phyloP scores from a whole-genome alignment of 2,113 vertebrate genomes.

The Ictalurus punctatus region DNA sequence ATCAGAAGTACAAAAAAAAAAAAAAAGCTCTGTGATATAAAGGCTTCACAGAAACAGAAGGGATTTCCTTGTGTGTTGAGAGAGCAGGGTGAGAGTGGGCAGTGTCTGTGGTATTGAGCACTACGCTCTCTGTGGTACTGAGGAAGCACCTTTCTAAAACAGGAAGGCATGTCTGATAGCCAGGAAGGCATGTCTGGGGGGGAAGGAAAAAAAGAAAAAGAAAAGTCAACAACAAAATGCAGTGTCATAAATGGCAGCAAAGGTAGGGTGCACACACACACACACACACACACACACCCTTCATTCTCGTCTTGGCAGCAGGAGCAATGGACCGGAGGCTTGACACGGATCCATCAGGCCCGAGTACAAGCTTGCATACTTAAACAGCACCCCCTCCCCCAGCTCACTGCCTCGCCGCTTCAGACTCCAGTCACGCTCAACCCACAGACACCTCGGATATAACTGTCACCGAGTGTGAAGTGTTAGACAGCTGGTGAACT shows the following conservation, averaged over 20 bases:
- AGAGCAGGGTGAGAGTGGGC: not conserved
- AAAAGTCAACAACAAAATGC: conserved; percentile 53
- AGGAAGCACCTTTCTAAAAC: conserved; percentile 46
- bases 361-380: conserved; percentile 10
- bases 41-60: conserved; percentile 28
- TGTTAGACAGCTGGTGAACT: conserved; percentile 18
- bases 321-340: conserved; percentile 56
- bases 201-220: not conserved
- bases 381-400: not conserved
- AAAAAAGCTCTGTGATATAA: not conserved
- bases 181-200: conserved; percentile 21
- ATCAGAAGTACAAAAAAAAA: conserved; percentile 12
- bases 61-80: conserved; percentile 21
- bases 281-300: conserved; percentile 41
- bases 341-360: conserved; percentile 41
- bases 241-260: conserved; percentile 56
- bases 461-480: not conserved
- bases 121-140: conserved; percentile 18
- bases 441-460: not conserved
- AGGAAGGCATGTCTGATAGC: conserved; percentile 30
- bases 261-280: conserved; percentile 20
- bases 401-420: not conserved
- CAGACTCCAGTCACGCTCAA: not conserved
- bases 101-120: conserved; percentile 34
- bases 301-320: conserved; percentile 32